phyloP scores from a whole-genome alignment of 2,113 vertebrate species.

The Symphodus melops region DNA sequence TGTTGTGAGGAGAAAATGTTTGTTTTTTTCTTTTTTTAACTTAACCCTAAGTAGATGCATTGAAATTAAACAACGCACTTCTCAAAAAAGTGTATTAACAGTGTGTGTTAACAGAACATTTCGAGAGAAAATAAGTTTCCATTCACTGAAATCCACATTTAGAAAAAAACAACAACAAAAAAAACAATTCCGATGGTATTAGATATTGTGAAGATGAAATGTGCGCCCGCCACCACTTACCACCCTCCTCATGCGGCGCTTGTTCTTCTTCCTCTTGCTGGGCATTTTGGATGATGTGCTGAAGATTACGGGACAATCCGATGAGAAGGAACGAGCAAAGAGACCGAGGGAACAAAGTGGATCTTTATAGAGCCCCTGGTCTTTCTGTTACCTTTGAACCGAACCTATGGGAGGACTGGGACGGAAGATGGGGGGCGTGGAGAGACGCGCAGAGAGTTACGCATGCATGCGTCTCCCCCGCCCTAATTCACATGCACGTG shows the following conservation, averaged over 20 bases:
- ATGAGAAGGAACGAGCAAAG: conserved; percentile 23
- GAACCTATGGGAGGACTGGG: conserved; percentile 65
- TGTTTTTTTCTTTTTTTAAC: background rate
- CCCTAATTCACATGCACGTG: conserved; percentile 25
- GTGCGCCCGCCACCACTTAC: conserved; percentile 58
- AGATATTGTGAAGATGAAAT: background rate
- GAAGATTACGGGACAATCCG: conserved; percentile 9
- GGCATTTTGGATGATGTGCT: conserved; percentile 70
- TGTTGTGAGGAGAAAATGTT: background rate
- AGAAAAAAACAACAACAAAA: too few species aligned
- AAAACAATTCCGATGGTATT: background rate
- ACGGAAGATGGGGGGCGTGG: conserved; percentile 56
- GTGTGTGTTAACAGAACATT: too few species aligned
- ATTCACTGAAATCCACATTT: background rate
- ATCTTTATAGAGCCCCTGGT: conserved; percentile 71
- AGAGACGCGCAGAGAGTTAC: conserved; percentile 8
- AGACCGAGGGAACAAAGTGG: conserved; percentile 12
- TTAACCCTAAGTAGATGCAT: background rate
- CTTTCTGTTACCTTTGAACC: conserved; percentile 46
- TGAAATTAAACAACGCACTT: background rate
- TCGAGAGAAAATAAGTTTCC: background rate
- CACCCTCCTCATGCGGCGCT: conserved; percentile 76
- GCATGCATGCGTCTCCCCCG: background rate
- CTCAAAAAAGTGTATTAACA: background rate
- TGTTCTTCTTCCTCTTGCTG: conserved; percentile 83